phyloP scores from a whole-genome alignment of 2,113 vertebrate species.

The Ageneiosus marmoratus region DNA sequence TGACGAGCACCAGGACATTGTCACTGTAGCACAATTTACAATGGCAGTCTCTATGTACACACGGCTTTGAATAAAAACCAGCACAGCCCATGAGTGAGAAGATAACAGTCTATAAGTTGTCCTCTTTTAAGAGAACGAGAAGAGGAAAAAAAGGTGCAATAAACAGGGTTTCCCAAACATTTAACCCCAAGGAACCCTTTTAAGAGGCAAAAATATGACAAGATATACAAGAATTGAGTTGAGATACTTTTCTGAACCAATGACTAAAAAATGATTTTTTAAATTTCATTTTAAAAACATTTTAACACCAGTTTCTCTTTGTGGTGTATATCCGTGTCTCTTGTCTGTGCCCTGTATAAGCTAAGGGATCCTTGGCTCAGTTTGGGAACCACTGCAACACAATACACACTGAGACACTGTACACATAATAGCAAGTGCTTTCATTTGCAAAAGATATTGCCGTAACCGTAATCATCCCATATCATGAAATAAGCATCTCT shows the following conservation, averaged over 20 bases:
- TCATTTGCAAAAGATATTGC: slow-evolving; percentile 51
- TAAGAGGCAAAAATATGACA: neutral
- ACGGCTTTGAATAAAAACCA: slow-evolving; percentile 51
- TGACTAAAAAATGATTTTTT: neutral
- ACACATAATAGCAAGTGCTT: slow-evolving; percentile 51
- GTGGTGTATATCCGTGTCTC: neutral
- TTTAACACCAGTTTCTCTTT: neutral
- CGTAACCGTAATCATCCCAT: slow-evolving; percentile 37
- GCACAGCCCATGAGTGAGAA: slow-evolving; percentile 56
- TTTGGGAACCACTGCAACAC: slow-evolving; percentile 33
- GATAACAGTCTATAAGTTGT: slow-evolving; percentile 74
- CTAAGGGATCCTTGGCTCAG: slow-evolving; percentile 14
- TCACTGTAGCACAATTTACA: slow-evolving; percentile 61
- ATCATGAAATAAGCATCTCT: slow-evolving; percentile 34
- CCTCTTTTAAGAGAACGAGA: slow-evolving; percentile 53
- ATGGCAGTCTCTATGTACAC: slow-evolving; percentile 69
- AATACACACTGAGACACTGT: slow-evolving; percentile 48
- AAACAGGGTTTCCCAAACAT: slow-evolving; percentile 41
- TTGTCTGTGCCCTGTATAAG: neutral
- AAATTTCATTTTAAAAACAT: neutral
- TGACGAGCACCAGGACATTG: slow-evolving; percentile 63
- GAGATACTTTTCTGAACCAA: neutral
- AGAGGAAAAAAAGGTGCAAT: slow-evolving; percentile 58
- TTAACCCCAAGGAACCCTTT: neutral
- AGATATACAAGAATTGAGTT: neutral